A percentile compares a stretch with the other conserved stretches of the same genome.
Evolutionary conservation across 2,797 vertebrate genomes (phyloP).

Genomic region (Parotocinclus haroldoi): DNA sequence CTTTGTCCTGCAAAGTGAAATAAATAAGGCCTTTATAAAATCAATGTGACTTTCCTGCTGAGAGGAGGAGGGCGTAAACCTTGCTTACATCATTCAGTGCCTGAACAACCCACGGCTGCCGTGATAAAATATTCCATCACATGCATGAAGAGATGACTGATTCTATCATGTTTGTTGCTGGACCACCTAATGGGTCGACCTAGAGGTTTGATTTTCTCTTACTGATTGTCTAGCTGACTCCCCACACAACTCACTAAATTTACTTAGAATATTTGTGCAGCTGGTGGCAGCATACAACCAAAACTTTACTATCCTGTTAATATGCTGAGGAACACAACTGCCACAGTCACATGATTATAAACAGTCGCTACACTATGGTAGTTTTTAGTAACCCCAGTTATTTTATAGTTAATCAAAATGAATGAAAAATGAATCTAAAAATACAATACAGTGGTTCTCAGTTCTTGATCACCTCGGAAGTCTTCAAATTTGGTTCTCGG

Average conservation of each 20-base stretch:
- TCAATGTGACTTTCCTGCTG: slow-evolving; percentile 22
- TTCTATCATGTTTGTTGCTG: background rate
- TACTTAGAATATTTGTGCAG: no score
- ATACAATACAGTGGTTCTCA: no score
- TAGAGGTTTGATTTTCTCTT: background rate
- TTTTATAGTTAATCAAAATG: no score
- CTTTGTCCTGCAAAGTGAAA: slow-evolving; percentile 5
- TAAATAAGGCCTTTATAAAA: slow-evolving; percentile 3
- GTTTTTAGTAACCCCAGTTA: no score
- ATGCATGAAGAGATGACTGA: slow-evolving; percentile 4
- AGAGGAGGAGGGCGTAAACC: slow-evolving; percentile 5
- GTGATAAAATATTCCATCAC: slow-evolving; percentile 25
- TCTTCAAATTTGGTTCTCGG: no score
- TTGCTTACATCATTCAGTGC: slow-evolving; percentile 12
- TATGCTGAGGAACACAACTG: no score
- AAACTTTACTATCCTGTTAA: no score
- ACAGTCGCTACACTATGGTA: no score
- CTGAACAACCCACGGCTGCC: slow-evolving; percentile 1
- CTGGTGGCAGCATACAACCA: no score
- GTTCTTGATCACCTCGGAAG: no score
- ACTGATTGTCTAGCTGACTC: background rate
- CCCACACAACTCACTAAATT: background rate
- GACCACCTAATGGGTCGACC: background rate
- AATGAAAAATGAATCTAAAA: no score
- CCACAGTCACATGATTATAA: no score